Evolutionary conservation across 2,113 vertebrate species (phyloP), one percentile per base, ranked within the genome.

Genomic region (Marmota flaviventris): DNA sequence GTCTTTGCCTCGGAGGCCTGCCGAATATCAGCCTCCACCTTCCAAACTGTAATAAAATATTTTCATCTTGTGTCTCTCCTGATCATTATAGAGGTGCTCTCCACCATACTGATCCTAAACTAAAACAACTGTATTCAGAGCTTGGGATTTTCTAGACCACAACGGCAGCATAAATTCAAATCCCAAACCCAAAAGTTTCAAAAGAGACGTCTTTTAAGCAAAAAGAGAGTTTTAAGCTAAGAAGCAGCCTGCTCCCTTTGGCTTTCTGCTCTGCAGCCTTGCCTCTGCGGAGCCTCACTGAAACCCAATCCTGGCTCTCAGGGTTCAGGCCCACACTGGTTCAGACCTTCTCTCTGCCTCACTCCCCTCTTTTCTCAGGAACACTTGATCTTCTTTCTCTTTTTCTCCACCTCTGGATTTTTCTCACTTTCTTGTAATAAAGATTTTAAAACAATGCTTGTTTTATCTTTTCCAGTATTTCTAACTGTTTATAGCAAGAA

Each of bases 351-450:
- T 13, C n/a, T 39, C 18, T 3, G 2, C 32, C 27, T 51, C 29
- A 24, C 51, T 56, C 16, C n/a, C 24, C 77, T 61, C 39, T 8
- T 37, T 11, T 83, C 51, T 61, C 34, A 61, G 67, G 13, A 78
- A 85, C 1, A 5, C 61, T 89, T 37, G n/a, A 45, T 67, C 45
- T 34, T 76, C 25, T 58, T 69, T 58, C 61, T 72, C 63, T 51
- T 69, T 70, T 12, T 63, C 20, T 72, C 63, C 32, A 48, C 25
- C 25, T 75, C 45, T 20, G 24, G 61, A 45, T 89, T 96, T 89
- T 56, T 75, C n/a, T 96, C 70, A 78, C 16, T 88, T 88, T 84
- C 79, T 56, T 82, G 1, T 61, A 48, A 92, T 63, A 39, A 92
- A 89, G n/a, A 69, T 65, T 69, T 89, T 29, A 63, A 90, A 94